Base-by-base conservation (phyloP, 2,797 vertebrate species). In the Sylvilagus floridanus region DNA sequence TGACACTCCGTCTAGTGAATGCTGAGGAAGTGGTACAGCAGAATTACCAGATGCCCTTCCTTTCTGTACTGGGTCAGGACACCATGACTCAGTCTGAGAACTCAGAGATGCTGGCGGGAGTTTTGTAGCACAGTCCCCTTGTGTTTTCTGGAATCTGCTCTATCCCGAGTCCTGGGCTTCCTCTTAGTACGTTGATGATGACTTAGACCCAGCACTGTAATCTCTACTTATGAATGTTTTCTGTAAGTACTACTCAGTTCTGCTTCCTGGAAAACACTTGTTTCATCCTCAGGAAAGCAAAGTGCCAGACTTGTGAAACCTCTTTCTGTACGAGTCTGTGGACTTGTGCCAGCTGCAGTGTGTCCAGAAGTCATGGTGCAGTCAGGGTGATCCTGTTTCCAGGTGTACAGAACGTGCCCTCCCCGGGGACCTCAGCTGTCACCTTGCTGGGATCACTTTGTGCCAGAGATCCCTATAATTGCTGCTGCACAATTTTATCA, bases 321-420 rank as follows among this genome's bases (percentile, higher is more conserved):
- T 85, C 22, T 11, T 86, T 35, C 84, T 54, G 9, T 9, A 21
- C 13, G 52, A 14, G 57, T 22, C 30, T 52, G 1, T 7, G 14
- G 22, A 57, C 69, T n/a, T 68, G 52, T 30, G 32, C 0, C 54
- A n/a, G 9, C 60, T 63, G 7, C 21, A 19, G 21, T 37, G 50
- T 57, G n/a, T 30, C 47, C n/a, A 84, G 50, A 1, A 21, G 32
- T 52, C 42, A 47, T 47, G 42, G 42, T 47, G 8, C 42, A 21
- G 32, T 30, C 7, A 4, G 0, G 7, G 10, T 26, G 8, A 4
- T 19, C 63, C 8, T 1, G 1, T 42, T 76, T 35, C 24, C 6
- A n/a, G 17, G 4, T 22, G 8, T 22, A 17, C 4, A 16, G 2
- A 13, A 6, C 8, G 35, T 52, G 30, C 1, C 7, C 9, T 91